Conservation (phyloP, 1,140 invertebrate species). For the Zaprionus kolodkinae region DNA sequence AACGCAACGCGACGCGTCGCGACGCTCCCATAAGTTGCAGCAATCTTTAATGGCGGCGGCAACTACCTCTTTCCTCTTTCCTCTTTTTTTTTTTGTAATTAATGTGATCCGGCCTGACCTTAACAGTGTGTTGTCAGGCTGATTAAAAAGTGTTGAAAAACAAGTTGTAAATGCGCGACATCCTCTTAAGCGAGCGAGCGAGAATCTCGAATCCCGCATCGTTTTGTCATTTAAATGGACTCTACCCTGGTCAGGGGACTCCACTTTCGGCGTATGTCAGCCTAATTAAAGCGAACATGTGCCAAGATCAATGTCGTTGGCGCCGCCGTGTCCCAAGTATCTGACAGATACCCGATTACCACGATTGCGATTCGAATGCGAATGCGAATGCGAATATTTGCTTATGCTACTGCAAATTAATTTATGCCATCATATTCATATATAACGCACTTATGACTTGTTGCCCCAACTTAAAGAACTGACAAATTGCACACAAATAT, state of each 20-base stretch:
- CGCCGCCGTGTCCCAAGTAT: conserved; percentile 60
- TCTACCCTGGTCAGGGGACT: conserved; percentile 22
- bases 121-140: conserved; percentile 75
- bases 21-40: conserved; percentile 36
- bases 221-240: conserved; percentile 77
- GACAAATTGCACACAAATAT: conserved; percentile 38
- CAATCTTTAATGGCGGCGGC: conserved; percentile 67
- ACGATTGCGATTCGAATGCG: conserved; percentile 27
- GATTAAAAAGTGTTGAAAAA: conserved; percentile 79
- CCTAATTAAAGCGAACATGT: conserved; percentile 79
- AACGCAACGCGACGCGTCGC: neutral
- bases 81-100: conserved; percentile 55
- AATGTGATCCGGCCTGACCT: conserved; percentile 75
- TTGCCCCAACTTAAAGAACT: conserved; percentile 55
- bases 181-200: conserved; percentile 1
- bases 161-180: conserved; percentile 64
- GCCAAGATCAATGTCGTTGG: conserved; percentile 78
- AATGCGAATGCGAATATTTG: conserved; percentile 45
- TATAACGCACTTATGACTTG: conserved; percentile 41
- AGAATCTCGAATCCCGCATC: neutral
- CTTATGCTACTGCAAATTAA: conserved; percentile 71
- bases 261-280: conserved; percentile 55
- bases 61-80: conserved; percentile 33
- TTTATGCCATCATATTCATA: conserved; percentile 61
- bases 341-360: conserved; percentile 54